These are phyloP conservation scores for Sarcophaga variegata DNA, from an alignment of 2,888 invertebrate species.

Conservation along the genomic window DNA sequence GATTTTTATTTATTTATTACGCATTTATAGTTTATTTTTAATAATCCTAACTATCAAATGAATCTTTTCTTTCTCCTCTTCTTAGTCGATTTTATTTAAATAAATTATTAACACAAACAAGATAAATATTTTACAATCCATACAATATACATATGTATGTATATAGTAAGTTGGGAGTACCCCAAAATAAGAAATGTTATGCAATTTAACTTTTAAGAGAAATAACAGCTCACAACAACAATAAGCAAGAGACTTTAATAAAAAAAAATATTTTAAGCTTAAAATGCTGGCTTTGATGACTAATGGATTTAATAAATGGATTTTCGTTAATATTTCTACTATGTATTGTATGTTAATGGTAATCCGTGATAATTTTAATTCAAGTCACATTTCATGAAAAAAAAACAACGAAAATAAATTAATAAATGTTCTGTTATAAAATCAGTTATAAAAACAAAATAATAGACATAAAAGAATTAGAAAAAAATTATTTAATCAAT, in stretches of 20 bases:
- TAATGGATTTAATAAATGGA: too few species aligned
- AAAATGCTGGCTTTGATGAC: too few species aligned
- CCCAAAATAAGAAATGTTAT: conserved; percentile 35
- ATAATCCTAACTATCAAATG: not conserved
- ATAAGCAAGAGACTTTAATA: too few species aligned
- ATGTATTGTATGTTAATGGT: too few species aligned
- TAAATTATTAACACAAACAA: conserved; percentile 38
- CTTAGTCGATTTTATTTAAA: not conserved
- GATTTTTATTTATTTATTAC: too few species aligned
- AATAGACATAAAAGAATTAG: not conserved
- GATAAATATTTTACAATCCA: conserved; percentile 35
- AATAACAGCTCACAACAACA: too few species aligned
- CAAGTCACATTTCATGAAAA: conserved; percentile 51
- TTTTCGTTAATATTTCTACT: too few species aligned
- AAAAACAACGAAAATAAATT: not conserved
- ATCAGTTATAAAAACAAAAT: not conserved
- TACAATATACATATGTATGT: not conserved
- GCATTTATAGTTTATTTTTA: too few species aligned
- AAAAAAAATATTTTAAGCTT: too few species aligned
- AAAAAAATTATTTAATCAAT: not conserved
- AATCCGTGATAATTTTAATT: conserved; percentile 36
- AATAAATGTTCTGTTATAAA: conserved; percentile 20
- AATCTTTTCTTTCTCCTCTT: not conserved
- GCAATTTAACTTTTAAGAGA: conserved; percentile 26
- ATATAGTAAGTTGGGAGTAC: not conserved